A percentile compares a stretch with the other conserved stretches of the same genome.
Conservation (phyloP, 2,113 vertebrate genomes). For the Cariama cristata region DNA sequence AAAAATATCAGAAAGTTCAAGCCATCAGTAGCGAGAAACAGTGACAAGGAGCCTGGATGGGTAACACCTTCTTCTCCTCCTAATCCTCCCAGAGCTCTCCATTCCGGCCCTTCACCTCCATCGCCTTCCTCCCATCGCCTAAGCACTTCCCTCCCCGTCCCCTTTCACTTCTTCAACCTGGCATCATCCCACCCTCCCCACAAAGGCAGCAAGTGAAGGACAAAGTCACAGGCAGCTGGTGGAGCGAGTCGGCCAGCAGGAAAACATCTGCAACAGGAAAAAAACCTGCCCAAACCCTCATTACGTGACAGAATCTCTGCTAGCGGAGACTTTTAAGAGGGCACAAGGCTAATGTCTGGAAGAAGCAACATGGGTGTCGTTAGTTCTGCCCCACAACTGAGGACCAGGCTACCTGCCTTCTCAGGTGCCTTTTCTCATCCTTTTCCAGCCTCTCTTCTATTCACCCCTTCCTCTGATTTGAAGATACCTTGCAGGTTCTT, state of each 20-base stretch:
- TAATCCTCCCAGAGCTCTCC: background rate
- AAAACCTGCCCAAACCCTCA: background rate
- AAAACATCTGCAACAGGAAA: background rate
- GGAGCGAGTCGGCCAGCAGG: background rate
- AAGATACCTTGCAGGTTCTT: background rate
- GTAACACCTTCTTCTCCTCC: background rate
- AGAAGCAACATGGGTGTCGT: accelerated
- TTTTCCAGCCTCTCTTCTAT: background rate
- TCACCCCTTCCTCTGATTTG: background rate
- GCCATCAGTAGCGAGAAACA: background rate
- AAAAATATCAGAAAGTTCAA: background rate
- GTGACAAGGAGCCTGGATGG: background rate
- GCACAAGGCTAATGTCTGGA: background rate
- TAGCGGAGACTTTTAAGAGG: background rate
- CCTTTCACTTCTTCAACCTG: background rate
- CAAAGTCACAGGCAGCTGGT: background rate
- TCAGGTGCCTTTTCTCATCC: background rate
- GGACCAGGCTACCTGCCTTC: background rate
- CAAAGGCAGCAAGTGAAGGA: background rate
- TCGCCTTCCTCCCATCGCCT: background rate
- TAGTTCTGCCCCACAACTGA: background rate
- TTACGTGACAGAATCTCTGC: background rate
- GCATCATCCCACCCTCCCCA: background rate
- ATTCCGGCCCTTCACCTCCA: background rate
- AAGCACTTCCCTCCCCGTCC: background rate